Evolutionary conservation across 2,113 vertebrate species (phyloP).

Genomic region (Hystrix brachyura): DNA sequence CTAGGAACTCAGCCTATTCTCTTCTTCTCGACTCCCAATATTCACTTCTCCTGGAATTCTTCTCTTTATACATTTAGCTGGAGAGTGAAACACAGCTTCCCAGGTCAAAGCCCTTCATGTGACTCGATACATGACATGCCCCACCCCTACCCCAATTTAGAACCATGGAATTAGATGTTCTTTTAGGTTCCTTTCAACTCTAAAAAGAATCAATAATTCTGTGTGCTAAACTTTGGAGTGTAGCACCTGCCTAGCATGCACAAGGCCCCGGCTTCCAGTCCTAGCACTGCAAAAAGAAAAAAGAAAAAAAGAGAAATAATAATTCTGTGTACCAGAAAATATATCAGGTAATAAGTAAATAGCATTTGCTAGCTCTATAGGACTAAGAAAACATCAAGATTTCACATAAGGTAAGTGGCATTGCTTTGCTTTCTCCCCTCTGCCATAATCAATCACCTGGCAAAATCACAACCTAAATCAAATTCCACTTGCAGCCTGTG

Average conservation of each 20-base stretch:
- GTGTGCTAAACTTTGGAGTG: not conserved
- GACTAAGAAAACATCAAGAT: not conserved
- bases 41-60: not conserved
- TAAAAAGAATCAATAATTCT: constrained; percentile 27
- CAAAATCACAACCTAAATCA: not conserved
- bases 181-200: not conserved
- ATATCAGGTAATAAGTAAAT: not conserved
- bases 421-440: not conserved
- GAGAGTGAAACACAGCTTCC: not conserved
- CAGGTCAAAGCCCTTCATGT: not conserved
- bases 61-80: not conserved
- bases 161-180: constrained; percentile 21
- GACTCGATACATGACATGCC: not conserved
- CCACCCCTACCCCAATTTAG: not conserved
- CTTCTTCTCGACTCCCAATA: not conserved
- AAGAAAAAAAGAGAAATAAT: no score
- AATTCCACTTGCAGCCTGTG: not conserved
- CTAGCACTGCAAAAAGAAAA: no score
- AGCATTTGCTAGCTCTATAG: not conserved
- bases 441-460: not conserved
- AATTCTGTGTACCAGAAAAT: not conserved
- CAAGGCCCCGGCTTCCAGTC: no score
- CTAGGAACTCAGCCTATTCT: not conserved
- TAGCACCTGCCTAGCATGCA: no score
- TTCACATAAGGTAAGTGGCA: not conserved